Percentiles rank a stretch among this genome's conserved stretches.
Evolutionary conservation across 1,140 invertebrate species (phyloP).

Genomic region (Anthonomus grandis): DNA sequence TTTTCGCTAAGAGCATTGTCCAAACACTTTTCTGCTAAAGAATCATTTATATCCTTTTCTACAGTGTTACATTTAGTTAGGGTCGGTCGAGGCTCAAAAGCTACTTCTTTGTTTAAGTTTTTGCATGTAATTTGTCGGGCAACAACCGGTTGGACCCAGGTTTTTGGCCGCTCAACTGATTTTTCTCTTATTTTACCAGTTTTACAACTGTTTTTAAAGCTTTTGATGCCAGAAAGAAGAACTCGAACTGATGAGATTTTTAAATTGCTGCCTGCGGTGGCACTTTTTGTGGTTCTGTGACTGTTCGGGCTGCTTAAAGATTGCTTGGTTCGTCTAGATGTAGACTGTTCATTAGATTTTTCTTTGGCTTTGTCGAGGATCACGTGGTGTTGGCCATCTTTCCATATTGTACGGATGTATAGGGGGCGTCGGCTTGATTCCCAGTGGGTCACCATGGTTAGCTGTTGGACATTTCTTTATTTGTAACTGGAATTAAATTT

Average conservation of each 20-base stretch:
- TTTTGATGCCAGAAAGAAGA: conserved; percentile 10
- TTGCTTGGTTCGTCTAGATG: background rate
- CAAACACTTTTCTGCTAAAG: conserved; percentile 50
- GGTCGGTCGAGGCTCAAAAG: background rate
- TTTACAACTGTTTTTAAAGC: conserved; percentile 11
- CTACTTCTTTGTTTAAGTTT: conserved; percentile 15
- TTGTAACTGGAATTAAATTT: too few species aligned
- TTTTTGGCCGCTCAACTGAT: conserved; percentile 3
- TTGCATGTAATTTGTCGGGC: background rate
- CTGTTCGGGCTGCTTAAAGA: background rate
- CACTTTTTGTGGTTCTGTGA: conserved; percentile 40
- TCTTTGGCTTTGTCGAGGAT: conserved; percentile 63
- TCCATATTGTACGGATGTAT: conserved; percentile 67
- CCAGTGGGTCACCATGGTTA: conserved; percentile 54
- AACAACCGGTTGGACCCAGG: background rate
- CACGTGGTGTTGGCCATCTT: conserved; percentile 67
- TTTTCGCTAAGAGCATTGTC: conserved; percentile 49
- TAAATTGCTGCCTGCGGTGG: conserved; percentile 9
- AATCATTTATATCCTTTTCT: background rate
- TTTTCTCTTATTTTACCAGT: conserved; percentile 4
- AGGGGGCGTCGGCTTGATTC: conserved; percentile 67
- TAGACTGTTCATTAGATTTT: background rate
- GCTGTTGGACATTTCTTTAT: too few species aligned
- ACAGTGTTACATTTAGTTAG: background rate
- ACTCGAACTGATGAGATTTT: conserved; percentile 30